Base-by-base conservation (phyloP, 2,113 vertebrate genomes). In the Poeciliopsis turrubarensis region DNA sequence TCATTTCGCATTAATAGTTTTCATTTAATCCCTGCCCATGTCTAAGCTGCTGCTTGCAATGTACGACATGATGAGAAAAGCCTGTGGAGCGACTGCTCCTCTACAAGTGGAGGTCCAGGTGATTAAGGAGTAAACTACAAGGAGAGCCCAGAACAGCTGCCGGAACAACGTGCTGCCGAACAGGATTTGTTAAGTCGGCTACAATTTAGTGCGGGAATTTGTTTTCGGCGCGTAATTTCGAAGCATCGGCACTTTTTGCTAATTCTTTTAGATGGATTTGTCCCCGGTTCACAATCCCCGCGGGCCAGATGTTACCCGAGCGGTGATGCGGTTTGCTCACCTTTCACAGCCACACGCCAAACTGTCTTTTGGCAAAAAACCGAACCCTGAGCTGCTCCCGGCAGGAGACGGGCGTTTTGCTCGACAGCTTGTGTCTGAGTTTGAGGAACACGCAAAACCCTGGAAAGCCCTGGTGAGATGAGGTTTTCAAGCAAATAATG, bases 1-100 rank as follows among this genome's bases (percentile, higher is more conserved):
- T 82, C 75, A 85, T 86, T 90, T 85, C 75, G 64, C 74, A 80
- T 91, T 89, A 89, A 87, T 86, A 86, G 77, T 88, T 81, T 88
- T 80, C 82, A 87, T 87, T 90, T 90, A 85, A 90, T 91, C 85
- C 84, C 57, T 2, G 76, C 78, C 76, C 72, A 64, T 85, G 83
- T 82, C 81, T 85, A 79, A 86, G 86, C 88, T 67, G 76, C 82
- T 57, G 79, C 79, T 78, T 83, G 78, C 70, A 17, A 30, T 31
- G 72, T 74, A 8, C 47, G 2, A 39, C 83, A n/a, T 57, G 73
- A 81, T 60, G 83, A 75, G 61, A 26, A 67, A 77, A 68, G 79
- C 83, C 86, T 81, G 81, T 65, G 62, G 78, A 89, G 83, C 72
- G 81, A 83, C 77, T 2, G 69, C 80, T 78, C 75, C 37, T 79